A percentile compares a stretch with the other conserved stretches of the same genome.
Evolutionary conservation across 2,797 vertebrate species (phyloP).

Genomic region (Enteromius viviparus): DNA sequence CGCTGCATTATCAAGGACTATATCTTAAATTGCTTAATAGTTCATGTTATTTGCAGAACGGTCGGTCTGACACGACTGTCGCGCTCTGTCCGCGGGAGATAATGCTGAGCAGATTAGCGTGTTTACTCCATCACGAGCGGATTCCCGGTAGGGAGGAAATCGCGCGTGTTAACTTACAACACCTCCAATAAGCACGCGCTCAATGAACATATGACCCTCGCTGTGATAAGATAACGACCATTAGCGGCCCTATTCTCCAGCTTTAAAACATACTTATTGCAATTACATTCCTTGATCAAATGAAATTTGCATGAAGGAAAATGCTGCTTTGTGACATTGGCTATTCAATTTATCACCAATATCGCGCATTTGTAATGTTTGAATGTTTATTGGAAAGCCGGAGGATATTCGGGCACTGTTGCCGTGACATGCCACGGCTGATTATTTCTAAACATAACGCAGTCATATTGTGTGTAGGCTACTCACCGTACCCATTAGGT

Average conservation of each 20-base stretch:
- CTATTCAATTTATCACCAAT: constrained; percentile 53
- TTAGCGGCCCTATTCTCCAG: constrained; percentile 71
- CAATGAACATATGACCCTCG: constrained; percentile 68
- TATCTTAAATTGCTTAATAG: constrained; percentile 58
- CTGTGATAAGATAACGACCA: constrained; percentile 73
- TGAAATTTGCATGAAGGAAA: constrained; percentile 52
- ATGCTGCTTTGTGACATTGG: constrained; percentile 35
- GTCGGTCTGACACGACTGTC: constrained; percentile 73
- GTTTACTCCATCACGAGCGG: constrained; percentile 70
- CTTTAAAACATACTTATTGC: constrained; percentile 66
- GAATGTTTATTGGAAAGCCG: constrained; percentile 67
- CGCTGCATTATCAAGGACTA: constrained; percentile 44
- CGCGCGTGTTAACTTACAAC: constrained; percentile 72
- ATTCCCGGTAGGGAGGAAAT: constrained; percentile 77
- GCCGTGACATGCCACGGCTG: constrained; percentile 51
- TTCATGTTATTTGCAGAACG: constrained; percentile 77
- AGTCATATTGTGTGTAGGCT: background rate
- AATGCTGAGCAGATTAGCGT: constrained; percentile 80
- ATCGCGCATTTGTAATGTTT: constrained; percentile 43
- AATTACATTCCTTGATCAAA: constrained; percentile 71
- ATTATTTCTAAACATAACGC: constrained; percentile 63
- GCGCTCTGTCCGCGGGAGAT: constrained; percentile 74
- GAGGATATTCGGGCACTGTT: constrained; percentile 30
- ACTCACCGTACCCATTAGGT: background rate
- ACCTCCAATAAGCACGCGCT: constrained; percentile 71